Evolutionary conservation across 2,797 vertebrate species (phyloP).

Genomic region (Craterocephalus amniculus): DNA sequence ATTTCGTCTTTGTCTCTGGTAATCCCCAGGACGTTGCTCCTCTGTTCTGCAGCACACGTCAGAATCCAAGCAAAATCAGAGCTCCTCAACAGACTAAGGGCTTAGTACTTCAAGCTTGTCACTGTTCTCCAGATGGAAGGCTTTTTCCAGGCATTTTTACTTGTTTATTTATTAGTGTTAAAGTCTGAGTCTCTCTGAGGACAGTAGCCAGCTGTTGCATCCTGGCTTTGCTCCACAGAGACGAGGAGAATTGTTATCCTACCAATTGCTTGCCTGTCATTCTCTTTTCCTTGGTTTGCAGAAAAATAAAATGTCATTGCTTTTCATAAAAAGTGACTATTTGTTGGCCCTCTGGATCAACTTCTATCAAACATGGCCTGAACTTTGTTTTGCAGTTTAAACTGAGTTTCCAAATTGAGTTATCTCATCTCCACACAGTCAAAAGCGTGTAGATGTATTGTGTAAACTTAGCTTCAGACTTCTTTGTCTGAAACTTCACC

Average conservation of each 20-base stretch:
- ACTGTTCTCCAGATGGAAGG: constrained; percentile 81
- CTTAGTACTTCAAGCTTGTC: constrained; percentile 78
- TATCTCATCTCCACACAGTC: not conserved
- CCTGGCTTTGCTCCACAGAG: constrained; percentile 75
- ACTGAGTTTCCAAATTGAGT: not conserved
- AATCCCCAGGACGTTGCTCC: constrained; percentile 65
- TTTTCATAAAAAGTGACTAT: constrained; percentile 9
- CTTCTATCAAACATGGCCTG: constrained; percentile 4
- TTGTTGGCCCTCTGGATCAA: constrained; percentile 12
- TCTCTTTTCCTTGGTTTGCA: constrained; percentile 36
- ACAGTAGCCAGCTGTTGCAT: constrained; percentile 81
- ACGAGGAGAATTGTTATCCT: constrained; percentile 67
- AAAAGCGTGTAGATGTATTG: not conserved
- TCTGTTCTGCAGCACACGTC: constrained; percentile 65
- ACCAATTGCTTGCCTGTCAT: constrained; percentile 68
- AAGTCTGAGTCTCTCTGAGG: constrained; percentile 78
- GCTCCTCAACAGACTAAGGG: constrained; percentile 63
- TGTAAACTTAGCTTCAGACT: constrained; percentile 1
- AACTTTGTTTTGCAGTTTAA: not conserved
- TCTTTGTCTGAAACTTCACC: constrained; percentile 5
- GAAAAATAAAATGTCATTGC: constrained; percentile 28
- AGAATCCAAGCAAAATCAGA: constrained; percentile 60
- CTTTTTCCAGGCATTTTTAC: constrained; percentile 65
- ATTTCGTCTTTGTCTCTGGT: constrained; percentile 30
- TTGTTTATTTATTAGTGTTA: constrained; percentile 81